Base-by-base conservation (phyloP, 2,888 invertebrate genomes). In the Aplocera efformata region DNA sequence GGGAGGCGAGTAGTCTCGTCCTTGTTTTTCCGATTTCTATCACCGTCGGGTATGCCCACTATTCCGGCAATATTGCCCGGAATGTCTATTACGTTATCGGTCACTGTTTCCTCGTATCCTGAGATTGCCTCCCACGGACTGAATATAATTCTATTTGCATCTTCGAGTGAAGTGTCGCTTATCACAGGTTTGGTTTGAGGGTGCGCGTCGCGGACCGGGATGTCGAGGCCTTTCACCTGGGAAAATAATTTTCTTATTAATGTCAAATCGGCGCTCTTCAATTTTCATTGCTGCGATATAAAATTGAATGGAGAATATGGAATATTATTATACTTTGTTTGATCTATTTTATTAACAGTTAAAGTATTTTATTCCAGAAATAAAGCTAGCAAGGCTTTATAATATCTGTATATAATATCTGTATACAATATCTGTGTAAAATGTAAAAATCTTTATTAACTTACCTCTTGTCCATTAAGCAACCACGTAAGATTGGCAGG, bases 401-500 rank as follows among this genome's bases (percentile, higher is more conserved):
- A n/a, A n/a, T n/a, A n/a, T n/a, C n/a, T n/a, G n/a, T n/a, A n/a
- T n/a, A n/a, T n/a, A n/a, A n/a, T n/a, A n/a, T n/a, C n/a, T n/a
- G n/a, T n/a, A n/a, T n/a, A n/a, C n/a, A n/a, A n/a, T n/a, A n/a
- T n/a, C n/a, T n/a, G n/a, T n/a, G n/a, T n/a, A n/a, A n/a, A n/a
- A n/a, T n/a, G n/a, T n/a, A n/a, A n/a, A n/a, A n/a, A n/a, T n/a
- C n/a, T n/a, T n/a, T n/a, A n/a, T 27, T 8, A 24, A 32, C 38
- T 48, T 65, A 85, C 86, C 82, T 86, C 83, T 72, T 91, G 91
- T 71, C 92, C 92, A 73, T 94, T 94, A 47, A 94, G 85, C 30
- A 91, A 80, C 89, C 94, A 94, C 54, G 90, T 91, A 50, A 94
- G 88, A 57, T 89, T 89, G 20, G 92, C 92, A 3, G 91, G 88